Evolutionary conservation across 2,888 invertebrate species (phyloP), one percentile per base, ranked within the genome.

Genomic region (Cacoxenus indagator): DNA sequence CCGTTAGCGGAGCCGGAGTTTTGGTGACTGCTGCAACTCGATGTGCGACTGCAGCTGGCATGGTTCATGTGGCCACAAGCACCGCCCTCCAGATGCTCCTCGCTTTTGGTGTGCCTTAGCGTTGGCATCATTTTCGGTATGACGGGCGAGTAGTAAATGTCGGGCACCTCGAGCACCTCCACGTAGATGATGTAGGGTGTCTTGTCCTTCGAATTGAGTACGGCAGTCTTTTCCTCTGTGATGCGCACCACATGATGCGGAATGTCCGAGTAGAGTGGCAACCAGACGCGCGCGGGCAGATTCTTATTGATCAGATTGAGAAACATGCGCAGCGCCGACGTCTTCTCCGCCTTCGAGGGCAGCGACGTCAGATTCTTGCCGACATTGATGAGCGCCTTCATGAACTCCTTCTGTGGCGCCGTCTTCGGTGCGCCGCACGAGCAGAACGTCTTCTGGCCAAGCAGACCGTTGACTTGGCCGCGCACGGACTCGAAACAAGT

Each of bases 171-270:
- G 54, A 97, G 90, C 6, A 98, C 97, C 90, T 99, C 99, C 68
- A 99, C 95, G 89, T 99, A 99, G 86, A 99, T 94, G 85, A 99
- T 95, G 89, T 97, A 99, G 0, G 99, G 99, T 62, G 99, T 98
- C 72, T 88, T 88, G 73, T 88, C 88, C 81, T 99, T 99, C 77
- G 98, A 98, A 89, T 99, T 99, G 75, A 99, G 93, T 67, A 99
- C 98, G 65, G 98, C 98, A 72, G 98, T 97, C 75, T 97, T 96
- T 84, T 97, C 96, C 70, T 97, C 97, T 54, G 99, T 98, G 89
- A 99, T 97, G 88, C 99, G 91, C 62, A 99, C 94, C 80, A 99
- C 94, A 86, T 97, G 95, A 90, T 99, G 99, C 64, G 96, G 93
- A 80, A 91, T 90, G 77, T 92, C 91, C 76, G 93, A 93, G 87